Evolutionary conservation across 2,888 invertebrate genomes (phyloP).

Genomic region (Drosophila gaucha): DNA sequence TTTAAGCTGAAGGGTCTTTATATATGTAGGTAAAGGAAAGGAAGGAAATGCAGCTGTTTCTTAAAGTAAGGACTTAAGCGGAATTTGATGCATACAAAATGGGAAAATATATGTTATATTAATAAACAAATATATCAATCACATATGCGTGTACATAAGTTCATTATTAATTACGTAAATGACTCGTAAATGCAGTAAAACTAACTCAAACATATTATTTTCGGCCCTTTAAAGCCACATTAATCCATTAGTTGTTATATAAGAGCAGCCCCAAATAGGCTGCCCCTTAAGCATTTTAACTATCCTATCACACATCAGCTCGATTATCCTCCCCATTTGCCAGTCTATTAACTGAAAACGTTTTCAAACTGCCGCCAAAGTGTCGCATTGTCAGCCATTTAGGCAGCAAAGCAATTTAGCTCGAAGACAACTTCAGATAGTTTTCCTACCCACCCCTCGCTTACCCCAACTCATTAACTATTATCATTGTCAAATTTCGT

Average conservation of each 20-base stretch:
- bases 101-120: not conserved
- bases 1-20: not conserved
- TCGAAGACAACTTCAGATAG: constrained; percentile 28
- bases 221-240: not conserved
- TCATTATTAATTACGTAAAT: not conserved
- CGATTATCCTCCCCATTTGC: constrained; percentile 23
- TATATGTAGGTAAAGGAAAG: not conserved
- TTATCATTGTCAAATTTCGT: constrained; percentile 55
- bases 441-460: constrained; percentile 20
- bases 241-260: constrained; percentile 17
- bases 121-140: not conserved
- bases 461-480: constrained; percentile 48
- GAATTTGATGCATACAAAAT: not conserved
- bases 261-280: not conserved
- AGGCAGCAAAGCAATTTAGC: constrained; percentile 33
- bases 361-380: constrained; percentile 33
- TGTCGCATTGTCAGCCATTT: constrained; percentile 40
- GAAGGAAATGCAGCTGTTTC: not conserved
- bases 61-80: too few relatives aligned
- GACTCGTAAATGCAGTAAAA: not conserved
- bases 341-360: constrained; percentile 39
- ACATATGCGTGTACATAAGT: not conserved
- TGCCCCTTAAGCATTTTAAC: constrained; percentile 15
- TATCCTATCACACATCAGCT: not conserved
- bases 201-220: not conserved